phyloP scores from a whole-genome alignment of 1,140 invertebrate species.

The Pseudomyrmex sp. region DNA sequence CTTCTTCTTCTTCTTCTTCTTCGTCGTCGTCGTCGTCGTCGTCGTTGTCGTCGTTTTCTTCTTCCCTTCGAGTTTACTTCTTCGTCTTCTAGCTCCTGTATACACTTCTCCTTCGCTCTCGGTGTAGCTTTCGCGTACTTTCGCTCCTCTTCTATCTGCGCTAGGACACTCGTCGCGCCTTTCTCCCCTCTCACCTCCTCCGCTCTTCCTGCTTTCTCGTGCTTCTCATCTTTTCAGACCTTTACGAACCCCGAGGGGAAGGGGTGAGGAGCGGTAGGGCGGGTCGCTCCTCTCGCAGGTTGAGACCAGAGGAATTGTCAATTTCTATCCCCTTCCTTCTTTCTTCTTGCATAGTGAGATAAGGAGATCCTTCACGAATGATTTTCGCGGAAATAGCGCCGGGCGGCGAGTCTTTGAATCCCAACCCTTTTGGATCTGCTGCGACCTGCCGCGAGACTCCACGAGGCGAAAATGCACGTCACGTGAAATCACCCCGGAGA shows the following conservation, averaged over 20 bases:
- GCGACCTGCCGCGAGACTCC: constrained; percentile 43
- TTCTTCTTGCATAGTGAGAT: constrained; percentile 71
- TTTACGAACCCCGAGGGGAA: constrained; percentile 42
- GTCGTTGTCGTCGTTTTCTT: constrained; percentile 10
- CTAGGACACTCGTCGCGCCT: constrained; percentile 66
- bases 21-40: background rate
- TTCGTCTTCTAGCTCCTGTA: background rate
- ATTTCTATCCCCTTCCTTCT: constrained; percentile 59
- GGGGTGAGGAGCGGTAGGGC: background rate
- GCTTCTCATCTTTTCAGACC: constrained; percentile 52
- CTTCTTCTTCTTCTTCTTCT: constrained; percentile 9
- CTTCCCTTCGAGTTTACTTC: constrained; percentile 7
- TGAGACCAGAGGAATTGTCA: constrained; percentile 68
- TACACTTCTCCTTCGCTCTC: constrained; percentile 44
- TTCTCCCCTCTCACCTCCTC: constrained; percentile 1
- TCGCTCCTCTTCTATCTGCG: constrained; percentile 28
- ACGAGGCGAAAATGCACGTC: constrained; percentile 46
- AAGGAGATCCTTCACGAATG: constrained; percentile 68
- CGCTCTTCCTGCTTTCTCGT: constrained; percentile 12
- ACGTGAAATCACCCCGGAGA: constrained; percentile 66
- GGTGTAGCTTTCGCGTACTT: constrained; percentile 56
- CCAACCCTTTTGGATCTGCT: constrained; percentile 57
- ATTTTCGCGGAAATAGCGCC: constrained; percentile 72
- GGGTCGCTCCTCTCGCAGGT: constrained; percentile 19
- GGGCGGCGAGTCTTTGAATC: constrained; percentile 57